phyloP scores from a whole-genome alignment of 2,113 vertebrate species.

The Nyctereutes procyonoides region DNA sequence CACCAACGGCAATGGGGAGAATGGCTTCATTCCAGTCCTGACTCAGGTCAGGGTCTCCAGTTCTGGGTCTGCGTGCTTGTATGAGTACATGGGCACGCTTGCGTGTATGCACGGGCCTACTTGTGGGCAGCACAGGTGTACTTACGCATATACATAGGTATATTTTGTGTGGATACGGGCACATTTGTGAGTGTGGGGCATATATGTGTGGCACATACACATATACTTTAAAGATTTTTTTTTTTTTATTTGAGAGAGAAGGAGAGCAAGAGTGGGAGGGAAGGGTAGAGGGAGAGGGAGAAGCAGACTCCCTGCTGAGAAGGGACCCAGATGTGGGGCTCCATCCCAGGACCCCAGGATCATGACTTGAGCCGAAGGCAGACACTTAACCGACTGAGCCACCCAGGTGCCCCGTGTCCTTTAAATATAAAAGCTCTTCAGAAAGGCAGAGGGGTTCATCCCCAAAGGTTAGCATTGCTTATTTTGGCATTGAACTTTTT shows the following conservation, averaged over 20 bases:
- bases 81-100: background rate
- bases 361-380: too few relatives aligned
- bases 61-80: background rate
- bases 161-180: background rate
- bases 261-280: too few relatives aligned
- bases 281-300: too few relatives aligned
- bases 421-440: conserved; percentile 5
- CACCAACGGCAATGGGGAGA: background rate
- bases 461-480: background rate
- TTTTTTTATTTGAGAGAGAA: too few relatives aligned
- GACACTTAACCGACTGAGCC: too few relatives aligned
- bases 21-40: background rate
- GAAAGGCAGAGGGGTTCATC: background rate
- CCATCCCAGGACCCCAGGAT: too few relatives aligned
- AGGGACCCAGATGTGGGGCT: too few relatives aligned
- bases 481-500: background rate
- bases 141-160: too few relatives aligned
- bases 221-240: background rate
- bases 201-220: background rate
- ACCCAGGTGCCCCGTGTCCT: too few relatives aligned
- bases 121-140: background rate
- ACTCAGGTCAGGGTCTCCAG: background rate
- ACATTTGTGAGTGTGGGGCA: background rate
- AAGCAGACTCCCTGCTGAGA: too few relatives aligned
- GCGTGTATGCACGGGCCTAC: background rate